A percentile compares a stretch with the other conserved stretches of the same genome.
Evolutionary conservation across 2,888 invertebrate genomes (phyloP).

Genomic region (Dicyrtoma fusca): DNA sequence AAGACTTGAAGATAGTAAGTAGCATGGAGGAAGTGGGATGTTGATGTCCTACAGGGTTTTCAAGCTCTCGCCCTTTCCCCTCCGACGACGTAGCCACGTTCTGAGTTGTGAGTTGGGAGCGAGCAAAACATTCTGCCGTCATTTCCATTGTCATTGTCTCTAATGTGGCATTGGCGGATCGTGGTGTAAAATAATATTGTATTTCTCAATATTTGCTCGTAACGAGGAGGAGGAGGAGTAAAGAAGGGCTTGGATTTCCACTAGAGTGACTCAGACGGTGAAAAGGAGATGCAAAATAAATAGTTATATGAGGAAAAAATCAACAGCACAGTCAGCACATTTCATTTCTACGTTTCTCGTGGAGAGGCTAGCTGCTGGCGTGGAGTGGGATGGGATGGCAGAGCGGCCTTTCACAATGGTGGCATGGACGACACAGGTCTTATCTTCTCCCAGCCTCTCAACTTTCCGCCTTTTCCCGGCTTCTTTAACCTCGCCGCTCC

Average conservation of each 20-base stretch:
- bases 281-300: conserved; percentile 42
- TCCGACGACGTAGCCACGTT: no score
- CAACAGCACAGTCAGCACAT: conserved; percentile 28
- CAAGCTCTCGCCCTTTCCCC: no score
- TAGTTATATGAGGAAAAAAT: conserved; percentile 28
- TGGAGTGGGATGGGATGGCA: no score
- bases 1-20: no score
- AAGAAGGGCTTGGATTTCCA: conserved; percentile 23
- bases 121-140: no score
- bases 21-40: no score
- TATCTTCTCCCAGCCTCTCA: neutral
- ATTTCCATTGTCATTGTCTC: no score
- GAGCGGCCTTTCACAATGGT: no score
- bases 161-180: neutral
- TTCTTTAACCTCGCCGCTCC: neutral
- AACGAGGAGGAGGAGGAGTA: conserved; percentile 19
- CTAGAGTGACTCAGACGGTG: conserved; percentile 32
- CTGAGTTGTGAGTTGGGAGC: no score
- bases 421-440: neutral
- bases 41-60: no score
- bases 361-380: no score
- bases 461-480: neutral
- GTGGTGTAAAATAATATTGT: conserved; percentile 34
- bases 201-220: conserved; percentile 37
- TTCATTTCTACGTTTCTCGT: neutral